Base-by-base conservation (phyloP, 2,797 vertebrate species). In the Pipistrellus pipistrellus region DNA sequence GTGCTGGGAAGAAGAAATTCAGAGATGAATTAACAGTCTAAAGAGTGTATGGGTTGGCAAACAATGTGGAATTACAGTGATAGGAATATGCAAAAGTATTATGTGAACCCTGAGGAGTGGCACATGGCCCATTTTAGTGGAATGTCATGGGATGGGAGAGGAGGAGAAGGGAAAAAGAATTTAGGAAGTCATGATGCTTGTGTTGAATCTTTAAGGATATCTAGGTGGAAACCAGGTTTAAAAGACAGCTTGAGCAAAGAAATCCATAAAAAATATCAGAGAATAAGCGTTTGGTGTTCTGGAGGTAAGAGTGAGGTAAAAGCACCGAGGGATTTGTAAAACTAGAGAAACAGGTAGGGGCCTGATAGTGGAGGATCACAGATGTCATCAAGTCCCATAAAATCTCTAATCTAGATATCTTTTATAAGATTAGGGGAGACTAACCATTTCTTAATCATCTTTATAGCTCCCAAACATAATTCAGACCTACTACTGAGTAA, bases 1-100 rank as follows among this genome's bases (percentile, higher is more conserved):
- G 30, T 32, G 8, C 3, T 12, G 18, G 35, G 41, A 78, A 68
- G 53, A 87, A 91, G 71, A 91, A 69, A 44, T 78, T 92, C 69
- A 76, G 30, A 81, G 41, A 59, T 57, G n/a, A 81, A 23, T 88
- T 88, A 90, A 1, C 0, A 48, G 10, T 71, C 80, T 80, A 77
- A 80, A 76, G 30, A 77, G 20, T 25, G 76, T 41, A 27, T 0
- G 0, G 3, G 1, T 55, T 90, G 23, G 72, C 17, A 71, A 87
- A 80, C 15, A 46, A 64, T 71, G 55, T 83, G 17, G 38, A 72
- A 62, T 71, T 76, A 55, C 9, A 72, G 30, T 66, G 35, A 87
- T 8, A 72, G 35, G 3, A 84, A 84, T 59, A 51, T 81, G 8
- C 4, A 20, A 59, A 30, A 12, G 0, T 46, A 68, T 69, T 72